These are phyloP conservation scores for Lamellibrachia columna DNA, from an alignment of 2,888 invertebrate genomes.

Conservation along the genomic window DNA sequence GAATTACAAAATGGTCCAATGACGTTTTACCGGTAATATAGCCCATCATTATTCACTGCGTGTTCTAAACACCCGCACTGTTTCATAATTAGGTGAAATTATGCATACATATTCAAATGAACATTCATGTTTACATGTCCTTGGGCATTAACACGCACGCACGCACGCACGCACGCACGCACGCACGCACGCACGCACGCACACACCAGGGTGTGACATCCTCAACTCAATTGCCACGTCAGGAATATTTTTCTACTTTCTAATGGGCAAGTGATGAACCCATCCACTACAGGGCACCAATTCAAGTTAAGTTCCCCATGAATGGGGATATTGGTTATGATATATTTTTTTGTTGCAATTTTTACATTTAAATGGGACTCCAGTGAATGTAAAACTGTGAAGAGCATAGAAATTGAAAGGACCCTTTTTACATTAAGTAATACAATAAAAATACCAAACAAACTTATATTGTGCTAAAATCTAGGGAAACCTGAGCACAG, in stretches of 20 bases:
- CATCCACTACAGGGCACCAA: background rate
- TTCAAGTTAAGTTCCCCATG: background rate
- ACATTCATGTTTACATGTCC: too few relatives aligned
- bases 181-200: background rate
- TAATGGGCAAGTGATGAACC: background rate
- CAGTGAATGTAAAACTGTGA: background rate
- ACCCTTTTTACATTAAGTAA: too few relatives aligned
- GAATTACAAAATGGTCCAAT: too few relatives aligned
- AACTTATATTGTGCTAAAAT: too few relatives aligned
- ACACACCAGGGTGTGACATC: background rate
- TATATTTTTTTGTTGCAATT: background rate
- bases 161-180: background rate
- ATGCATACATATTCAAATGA: too few relatives aligned
- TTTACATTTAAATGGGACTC: background rate
- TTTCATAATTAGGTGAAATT: too few relatives aligned
- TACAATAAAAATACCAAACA: too few relatives aligned
- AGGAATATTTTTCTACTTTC: background rate
- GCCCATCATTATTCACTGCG: too few relatives aligned
- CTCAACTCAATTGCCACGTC: background rate
- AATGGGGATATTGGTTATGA: background rate
- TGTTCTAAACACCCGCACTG: too few relatives aligned
- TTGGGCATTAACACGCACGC: background rate
- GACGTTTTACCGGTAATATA: too few relatives aligned
- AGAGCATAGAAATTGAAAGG: too few relatives aligned
- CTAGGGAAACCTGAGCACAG: too few relatives aligned